Evolutionary conservation across 92 coral and sea anemone species (phyloP), one percentile per base, ranked within the genome.

Genomic region (Galaxea fascicularis): DNA sequence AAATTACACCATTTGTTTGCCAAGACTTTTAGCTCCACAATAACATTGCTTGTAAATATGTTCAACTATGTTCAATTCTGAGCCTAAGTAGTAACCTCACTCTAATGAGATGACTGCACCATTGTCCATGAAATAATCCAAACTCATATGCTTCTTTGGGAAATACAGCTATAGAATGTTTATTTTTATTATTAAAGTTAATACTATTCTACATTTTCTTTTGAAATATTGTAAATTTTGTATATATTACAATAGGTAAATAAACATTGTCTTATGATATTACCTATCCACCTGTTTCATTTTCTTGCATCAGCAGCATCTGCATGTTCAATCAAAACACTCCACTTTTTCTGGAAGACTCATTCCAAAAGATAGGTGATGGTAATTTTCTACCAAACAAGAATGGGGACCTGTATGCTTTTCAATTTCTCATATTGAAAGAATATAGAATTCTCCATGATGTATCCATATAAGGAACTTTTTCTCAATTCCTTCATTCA

Each of bases 161-260:
- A 22, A 24, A 74, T 51, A 58, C 11, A 20, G 21, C 41, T 35
- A 2, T 35, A 35, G 41, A n/a, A 35, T 21, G 52, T 3, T 31
- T 4, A 35, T 76, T 76, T 76, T 76, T 76, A 76, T 58, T 14
- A 57, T 58, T 57, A 28, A 57, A 49, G 46, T 45, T 44, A 6
- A 8, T 35, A 10, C 6, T 77, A 16, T 22, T 77, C 13, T 29
- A 59, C 7, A 78, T 78, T 78, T 78, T 63, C 83, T 63, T 64
- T 78, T 78, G 13, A 26, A 17, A 78, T 63, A 64, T 63, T 64
- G 73, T 78, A 78, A 41, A 78, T 64, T 78, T 22, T 78, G 73
- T 63, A 78, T 21, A 78, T 78, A 78, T 63, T 27, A 44, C 45
- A 18, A 78, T 46, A 78, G 45, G n/a, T 63, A 22, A 78, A 27